Evolutionary conservation across 2,888 invertebrate genomes (phyloP).

Genomic region (Ypsolopha scabrella): DNA sequence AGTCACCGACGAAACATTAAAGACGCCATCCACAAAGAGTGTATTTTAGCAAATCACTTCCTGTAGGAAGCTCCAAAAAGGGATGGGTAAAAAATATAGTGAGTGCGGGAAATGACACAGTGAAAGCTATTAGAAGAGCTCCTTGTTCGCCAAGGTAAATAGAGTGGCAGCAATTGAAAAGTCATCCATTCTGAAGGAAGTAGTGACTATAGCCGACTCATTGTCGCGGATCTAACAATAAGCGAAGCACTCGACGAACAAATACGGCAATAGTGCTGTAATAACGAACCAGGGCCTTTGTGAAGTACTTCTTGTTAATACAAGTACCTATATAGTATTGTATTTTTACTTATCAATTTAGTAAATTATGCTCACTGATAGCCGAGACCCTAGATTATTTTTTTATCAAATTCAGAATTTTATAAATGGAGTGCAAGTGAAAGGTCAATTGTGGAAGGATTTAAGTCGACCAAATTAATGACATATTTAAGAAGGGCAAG

Average conservation of each 20-base stretch:
- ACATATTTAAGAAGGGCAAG: too few species aligned
- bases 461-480: too few species aligned
- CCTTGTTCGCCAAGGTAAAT: slow-evolving; percentile 42
- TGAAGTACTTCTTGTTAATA: neutral
- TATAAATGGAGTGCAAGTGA: too few species aligned
- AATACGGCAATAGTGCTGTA: slow-evolving; percentile 20
- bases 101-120: slow-evolving; percentile 63
- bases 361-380: too few species aligned
- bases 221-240: slow-evolving; percentile 38
- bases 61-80: slow-evolving; percentile 37
- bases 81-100: slow-evolving; percentile 49
- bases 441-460: too few species aligned
- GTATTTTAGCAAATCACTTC: slow-evolving; percentile 68
- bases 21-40: slow-evolving; percentile 46
- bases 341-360: too few species aligned
- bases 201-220: slow-evolving; percentile 29
- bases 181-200: slow-evolving; percentile 41
- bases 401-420: too few species aligned
- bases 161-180: slow-evolving; percentile 61
- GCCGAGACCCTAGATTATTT: too few species aligned
- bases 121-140: slow-evolving; percentile 43
- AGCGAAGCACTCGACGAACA: slow-evolving; percentile 26
- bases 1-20: too few species aligned
- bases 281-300: slow-evolving; percentile 4
- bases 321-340: too few species aligned